Evolutionary conservation across 2,888 invertebrate species (phyloP).

Genomic region (Dryobota labecula): DNA sequence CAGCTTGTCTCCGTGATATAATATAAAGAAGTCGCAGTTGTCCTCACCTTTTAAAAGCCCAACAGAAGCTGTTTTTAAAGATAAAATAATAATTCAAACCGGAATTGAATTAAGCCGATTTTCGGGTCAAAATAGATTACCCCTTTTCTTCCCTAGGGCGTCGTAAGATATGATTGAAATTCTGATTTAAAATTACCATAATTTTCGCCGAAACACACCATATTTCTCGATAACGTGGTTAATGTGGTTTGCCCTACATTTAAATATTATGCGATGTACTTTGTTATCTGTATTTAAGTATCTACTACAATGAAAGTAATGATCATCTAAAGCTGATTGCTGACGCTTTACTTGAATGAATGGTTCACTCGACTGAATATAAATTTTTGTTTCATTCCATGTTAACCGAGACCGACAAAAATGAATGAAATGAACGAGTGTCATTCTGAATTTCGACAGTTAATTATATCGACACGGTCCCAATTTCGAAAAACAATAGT

Average conservation of each 20-base stretch:
- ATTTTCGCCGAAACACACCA: background rate
- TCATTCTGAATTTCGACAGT: too few relatives aligned
- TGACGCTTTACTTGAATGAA: too few relatives aligned
- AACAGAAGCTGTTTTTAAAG: background rate
- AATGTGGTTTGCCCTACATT: slow-evolving; percentile 4
- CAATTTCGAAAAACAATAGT: too few relatives aligned
- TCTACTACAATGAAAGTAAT: too few relatives aligned
- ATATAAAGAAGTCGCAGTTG: background rate
- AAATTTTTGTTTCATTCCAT: too few relatives aligned
- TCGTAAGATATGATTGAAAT: slow-evolving; percentile 17
- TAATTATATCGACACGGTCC: too few relatives aligned
- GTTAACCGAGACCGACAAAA: too few relatives aligned
- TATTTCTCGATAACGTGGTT: background rate
- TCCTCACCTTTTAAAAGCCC: background rate
- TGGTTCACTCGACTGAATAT: too few relatives aligned
- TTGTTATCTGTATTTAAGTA: too few relatives aligned
- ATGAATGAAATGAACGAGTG: too few relatives aligned
- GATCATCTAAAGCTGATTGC: too few relatives aligned
- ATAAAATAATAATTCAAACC: slow-evolving; percentile 7
- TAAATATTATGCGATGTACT: background rate
- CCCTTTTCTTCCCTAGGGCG: slow-evolving; percentile 18
- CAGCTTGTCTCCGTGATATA: too few relatives aligned
- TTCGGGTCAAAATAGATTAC: slow-evolving; percentile 12
- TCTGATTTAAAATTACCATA: slow-evolving; percentile 25
- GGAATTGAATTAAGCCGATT: slow-evolving; percentile 28